These are phyloP conservation scores for Drosophila ambigua DNA, from an alignment of 1,140 invertebrate species.

Conservation along the genomic window DNA sequence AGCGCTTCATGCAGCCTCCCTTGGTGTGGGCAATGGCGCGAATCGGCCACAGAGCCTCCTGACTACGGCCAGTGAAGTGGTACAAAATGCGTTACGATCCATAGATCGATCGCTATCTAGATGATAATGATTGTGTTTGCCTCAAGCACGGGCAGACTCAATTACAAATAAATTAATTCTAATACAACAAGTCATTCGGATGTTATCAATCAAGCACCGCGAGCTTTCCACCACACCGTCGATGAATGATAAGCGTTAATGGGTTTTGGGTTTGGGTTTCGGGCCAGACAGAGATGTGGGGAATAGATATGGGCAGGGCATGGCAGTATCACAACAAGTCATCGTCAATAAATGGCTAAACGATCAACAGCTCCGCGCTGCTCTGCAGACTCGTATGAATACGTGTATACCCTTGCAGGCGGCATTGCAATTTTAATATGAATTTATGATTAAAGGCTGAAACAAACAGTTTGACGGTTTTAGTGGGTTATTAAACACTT, in stretches of 20 bases:
- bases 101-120: conserved; percentile 29
- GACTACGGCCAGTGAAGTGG: conserved; percentile 50
- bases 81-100: conserved; percentile 47
- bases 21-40: conserved; percentile 61
- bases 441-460: too few relatives aligned
- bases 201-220: not conserved
- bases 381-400: too few relatives aligned
- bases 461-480: too few relatives aligned
- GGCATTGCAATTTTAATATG: too few relatives aligned
- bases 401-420: too few relatives aligned
- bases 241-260: conserved; percentile 6
- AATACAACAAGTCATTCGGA: conserved; percentile 14
- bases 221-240: conserved; percentile 2
- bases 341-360: conserved; percentile 24
- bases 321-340: not conserved
- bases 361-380: not conserved
- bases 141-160: conserved; percentile 47
- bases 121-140: conserved; percentile 22
- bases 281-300: conserved; percentile 1
- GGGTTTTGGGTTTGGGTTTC: not conserved
- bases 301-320: conserved; percentile 4
- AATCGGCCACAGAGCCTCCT: conserved; percentile 42
- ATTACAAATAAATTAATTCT: conserved; percentile 56
- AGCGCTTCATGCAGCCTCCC: conserved; percentile 49
- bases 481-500: too few relatives aligned